Evolutionary conservation across 1,140 invertebrate genomes (phyloP).

Genomic region (Heliconius melpomene): DNA sequence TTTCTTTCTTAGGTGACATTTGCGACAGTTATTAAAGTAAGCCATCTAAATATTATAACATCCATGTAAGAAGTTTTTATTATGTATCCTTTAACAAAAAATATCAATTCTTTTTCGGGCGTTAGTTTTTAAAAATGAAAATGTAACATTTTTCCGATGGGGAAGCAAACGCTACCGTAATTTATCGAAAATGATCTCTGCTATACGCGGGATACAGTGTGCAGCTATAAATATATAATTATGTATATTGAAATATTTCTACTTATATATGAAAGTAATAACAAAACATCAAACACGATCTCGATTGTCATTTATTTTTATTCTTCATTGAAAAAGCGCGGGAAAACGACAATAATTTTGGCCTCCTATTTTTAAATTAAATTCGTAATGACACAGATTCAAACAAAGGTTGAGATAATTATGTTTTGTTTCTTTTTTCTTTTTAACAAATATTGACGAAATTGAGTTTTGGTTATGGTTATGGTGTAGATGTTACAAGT

Average conservation of each 20-base stretch:
- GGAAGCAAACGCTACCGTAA: no score
- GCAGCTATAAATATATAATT: no score
- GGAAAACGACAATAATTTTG: neutral
- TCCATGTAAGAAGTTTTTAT: neutral
- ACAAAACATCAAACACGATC: neutral
- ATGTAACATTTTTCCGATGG: no score
- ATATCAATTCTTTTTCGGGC: no score
- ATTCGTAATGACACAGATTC: constrained; percentile 2
- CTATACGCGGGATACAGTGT: no score
- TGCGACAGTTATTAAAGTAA: constrained; percentile 6
- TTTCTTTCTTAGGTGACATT: neutral
- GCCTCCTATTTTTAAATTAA: constrained; percentile 8
- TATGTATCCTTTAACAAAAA: neutral
- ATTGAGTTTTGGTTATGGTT: no score
- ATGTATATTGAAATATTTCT: neutral
- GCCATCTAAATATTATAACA: neutral
- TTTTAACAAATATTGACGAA: neutral
- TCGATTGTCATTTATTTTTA: neutral
- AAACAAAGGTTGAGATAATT: neutral
- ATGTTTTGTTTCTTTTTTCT: neutral
- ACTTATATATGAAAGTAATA: neutral
- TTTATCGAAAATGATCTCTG: no score
- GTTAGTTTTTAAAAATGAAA: no score
- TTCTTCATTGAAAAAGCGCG: constrained; percentile 4
- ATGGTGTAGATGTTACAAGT: no score